Evolutionary conservation across 2,113 vertebrate genomes (phyloP).

Genomic region (Halichoeres trimaculatus): DNA sequence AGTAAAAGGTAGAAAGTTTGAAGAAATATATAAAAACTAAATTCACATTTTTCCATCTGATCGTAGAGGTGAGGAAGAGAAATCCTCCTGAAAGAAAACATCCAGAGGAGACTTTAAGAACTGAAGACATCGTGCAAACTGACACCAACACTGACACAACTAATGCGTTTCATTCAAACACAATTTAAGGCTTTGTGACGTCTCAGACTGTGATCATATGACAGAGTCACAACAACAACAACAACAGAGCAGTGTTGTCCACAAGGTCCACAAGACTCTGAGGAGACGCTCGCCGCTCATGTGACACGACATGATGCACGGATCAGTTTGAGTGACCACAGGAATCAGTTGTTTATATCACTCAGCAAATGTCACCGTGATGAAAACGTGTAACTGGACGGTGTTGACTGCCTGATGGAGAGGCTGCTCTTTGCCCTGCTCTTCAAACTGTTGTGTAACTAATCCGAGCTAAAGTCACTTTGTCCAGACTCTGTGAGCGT

Average conservation of each 20-base stretch:
- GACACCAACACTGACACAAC: not conserved
- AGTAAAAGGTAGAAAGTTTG: no score
- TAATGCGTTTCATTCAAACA: not conserved
- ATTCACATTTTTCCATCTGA: no score
- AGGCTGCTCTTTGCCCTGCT: not conserved
- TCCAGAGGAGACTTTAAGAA: not conserved
- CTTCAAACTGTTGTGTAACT: not conserved
- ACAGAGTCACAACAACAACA: not conserved
- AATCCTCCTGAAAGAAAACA: no score
- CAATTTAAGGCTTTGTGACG: conserved; percentile 1
- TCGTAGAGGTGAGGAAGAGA: not conserved
- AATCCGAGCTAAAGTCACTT: not conserved
- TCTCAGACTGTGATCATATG: conserved; percentile 21
- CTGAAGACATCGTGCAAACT: not conserved
- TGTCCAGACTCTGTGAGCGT: not conserved
- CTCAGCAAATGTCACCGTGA: no score
- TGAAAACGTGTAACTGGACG: not conserved
- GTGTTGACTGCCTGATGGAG: not conserved
- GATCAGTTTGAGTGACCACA: no score
- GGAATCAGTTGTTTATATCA: no score
- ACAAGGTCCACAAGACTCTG: not conserved
- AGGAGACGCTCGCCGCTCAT: conserved; percentile 6
- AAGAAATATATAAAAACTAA: no score
- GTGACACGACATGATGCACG: conserved; percentile 26
- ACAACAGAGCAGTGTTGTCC: conserved; percentile 35